Conservation (phyloP, 1,140 invertebrate genomes). For the Proctacanthus coquilletti region DNA sequence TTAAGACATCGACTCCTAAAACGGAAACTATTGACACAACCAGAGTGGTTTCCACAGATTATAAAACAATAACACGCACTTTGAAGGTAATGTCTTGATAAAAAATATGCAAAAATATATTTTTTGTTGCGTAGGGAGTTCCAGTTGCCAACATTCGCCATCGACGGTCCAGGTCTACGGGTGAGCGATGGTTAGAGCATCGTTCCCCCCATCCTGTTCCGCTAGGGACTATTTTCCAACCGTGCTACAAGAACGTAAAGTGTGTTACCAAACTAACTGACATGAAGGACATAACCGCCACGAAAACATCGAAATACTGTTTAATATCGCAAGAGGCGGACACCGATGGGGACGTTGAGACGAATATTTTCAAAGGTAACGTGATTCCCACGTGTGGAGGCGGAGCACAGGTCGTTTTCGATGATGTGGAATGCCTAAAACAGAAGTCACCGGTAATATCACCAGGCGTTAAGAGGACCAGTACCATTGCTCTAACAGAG, state of each 20-base stretch:
- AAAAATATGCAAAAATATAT: conserved; percentile 3
- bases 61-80: conserved; percentile 12
- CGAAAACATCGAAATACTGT: conserved; percentile 74
- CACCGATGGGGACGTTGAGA: conserved; percentile 81
- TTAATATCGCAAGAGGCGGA: conserved; percentile 83
- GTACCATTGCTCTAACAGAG: not conserved
- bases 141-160: conserved; percentile 57
- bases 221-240: conserved; percentile 76
- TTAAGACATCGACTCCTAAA: conserved; percentile 6
- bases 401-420: conserved; percentile 88
- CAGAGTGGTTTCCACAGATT: conserved; percentile 7
- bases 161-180: conserved; percentile 60
- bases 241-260: conserved; percentile 62
- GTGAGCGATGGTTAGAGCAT: conserved; percentile 82
- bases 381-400: conserved; percentile 83
- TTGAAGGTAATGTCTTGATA: conserved; percentile 12
- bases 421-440: conserved; percentile 82
- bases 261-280: conserved; percentile 65
- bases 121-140: conserved; percentile 28
- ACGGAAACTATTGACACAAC: not conserved
- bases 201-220: conserved; percentile 54
- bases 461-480: conserved; percentile 1
- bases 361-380: conserved; percentile 85
- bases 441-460: conserved; percentile 58
- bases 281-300: conserved; percentile 52